Conservation (phyloP, 1,140 invertebrate species). For the Aradophagus sp. region DNA sequence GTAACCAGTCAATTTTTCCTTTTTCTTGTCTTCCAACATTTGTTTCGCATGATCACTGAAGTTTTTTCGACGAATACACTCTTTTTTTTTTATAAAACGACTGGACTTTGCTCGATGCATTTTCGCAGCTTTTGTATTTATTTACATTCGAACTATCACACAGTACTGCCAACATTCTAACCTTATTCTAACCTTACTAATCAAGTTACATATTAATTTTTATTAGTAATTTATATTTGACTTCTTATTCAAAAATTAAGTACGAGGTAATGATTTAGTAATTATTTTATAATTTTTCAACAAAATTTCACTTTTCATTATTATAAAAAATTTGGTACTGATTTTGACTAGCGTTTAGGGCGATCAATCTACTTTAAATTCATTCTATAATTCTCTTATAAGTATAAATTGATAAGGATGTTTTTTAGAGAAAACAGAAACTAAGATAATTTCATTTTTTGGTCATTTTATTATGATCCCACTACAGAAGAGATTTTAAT, state of each 20-base stretch:
- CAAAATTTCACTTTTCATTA: background rate
- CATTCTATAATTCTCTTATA: too few species aligned
- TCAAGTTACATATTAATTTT: background rate
- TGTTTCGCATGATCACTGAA: conserved; percentile 1
- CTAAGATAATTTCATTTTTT: too few species aligned
- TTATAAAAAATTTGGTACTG: too few species aligned
- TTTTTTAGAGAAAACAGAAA: too few species aligned
- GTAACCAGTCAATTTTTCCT: background rate
- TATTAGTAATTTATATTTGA: background rate
- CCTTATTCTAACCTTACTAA: background rate
- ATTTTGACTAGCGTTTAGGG: too few species aligned
- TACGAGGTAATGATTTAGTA: background rate
- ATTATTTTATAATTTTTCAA: background rate
- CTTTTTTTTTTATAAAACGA: conserved; percentile 11
- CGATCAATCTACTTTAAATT: too few species aligned
- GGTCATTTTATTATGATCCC: too few species aligned
- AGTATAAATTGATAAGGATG: too few species aligned
- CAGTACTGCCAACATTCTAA: background rate
- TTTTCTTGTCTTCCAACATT: background rate
- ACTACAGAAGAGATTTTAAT: too few species aligned
- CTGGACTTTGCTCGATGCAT: conserved; percentile 1
- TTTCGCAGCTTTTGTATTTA: background rate
- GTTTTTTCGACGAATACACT: background rate
- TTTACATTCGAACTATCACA: conserved; percentile 5
- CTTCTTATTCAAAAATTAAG: background rate